These are phyloP conservation scores for Phyto melanocephala DNA, from an alignment of 2,888 invertebrate species.

Conservation along the genomic window DNA sequence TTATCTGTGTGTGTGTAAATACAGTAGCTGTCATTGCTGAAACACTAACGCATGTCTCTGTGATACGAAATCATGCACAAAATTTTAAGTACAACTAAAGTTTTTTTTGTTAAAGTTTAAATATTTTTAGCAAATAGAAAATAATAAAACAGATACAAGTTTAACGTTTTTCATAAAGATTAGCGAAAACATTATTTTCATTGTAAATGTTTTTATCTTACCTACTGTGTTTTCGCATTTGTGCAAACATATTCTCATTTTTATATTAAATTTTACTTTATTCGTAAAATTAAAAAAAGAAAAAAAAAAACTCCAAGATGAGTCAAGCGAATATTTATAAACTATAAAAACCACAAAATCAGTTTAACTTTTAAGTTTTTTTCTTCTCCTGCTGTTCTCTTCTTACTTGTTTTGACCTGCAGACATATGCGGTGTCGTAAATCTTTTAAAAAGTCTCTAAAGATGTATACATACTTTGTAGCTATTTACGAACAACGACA, in stretches of 20 bases:
- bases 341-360: constrained; percentile 40
- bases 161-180: too few relatives aligned
- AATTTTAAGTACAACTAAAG: too few relatives aligned
- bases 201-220: background rate
- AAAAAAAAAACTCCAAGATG: too few relatives aligned
- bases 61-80: too few relatives aligned
- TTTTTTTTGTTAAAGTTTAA: too few relatives aligned
- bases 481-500: constrained; percentile 19
- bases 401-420: constrained; percentile 71
- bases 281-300: background rate
- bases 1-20: background rate
- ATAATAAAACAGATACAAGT: too few relatives aligned
- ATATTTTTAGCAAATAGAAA: too few relatives aligned
- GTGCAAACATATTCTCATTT: background rate
- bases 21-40: background rate
- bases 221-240: background rate
- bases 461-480: constrained; percentile 64
- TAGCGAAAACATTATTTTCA: too few relatives aligned
- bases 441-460: constrained; percentile 75
- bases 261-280: constrained; percentile 17
- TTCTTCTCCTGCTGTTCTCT: constrained; percentile 31
- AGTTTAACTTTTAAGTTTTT: constrained; percentile 34
- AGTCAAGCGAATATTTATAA: background rate
- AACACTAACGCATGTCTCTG: too few relatives aligned
- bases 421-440: constrained; percentile 77